Evolutionary conservation across 1,140 invertebrate genomes (phyloP), one percentile per base, ranked within the genome.

Genomic region (Ips nitidus): DNA sequence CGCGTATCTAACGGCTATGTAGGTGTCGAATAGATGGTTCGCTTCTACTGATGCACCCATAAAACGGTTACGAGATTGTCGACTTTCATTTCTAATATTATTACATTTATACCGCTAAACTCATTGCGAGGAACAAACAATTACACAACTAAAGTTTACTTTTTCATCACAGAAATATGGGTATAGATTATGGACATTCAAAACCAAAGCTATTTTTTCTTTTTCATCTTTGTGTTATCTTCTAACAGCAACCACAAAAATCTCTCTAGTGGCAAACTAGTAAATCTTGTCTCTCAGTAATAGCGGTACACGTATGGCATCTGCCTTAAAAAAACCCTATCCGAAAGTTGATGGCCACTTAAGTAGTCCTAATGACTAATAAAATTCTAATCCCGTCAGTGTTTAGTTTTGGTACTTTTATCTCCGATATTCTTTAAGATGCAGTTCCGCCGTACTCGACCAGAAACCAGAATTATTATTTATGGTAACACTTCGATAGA

Each of bases 81-180:
- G 52, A 66, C 65, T 66, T 66, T 66, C 65, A 59, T 66, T 66
- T 66, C 63, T 56, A 66, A 66, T 56, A 66, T 40, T 56, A 63
- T 41, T 52, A 64, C 41, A 62, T 66, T 66, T 66, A 56, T 50
- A 3, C 41, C 56, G 56, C 65, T 66, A 66, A 58, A 58, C 52
- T 59, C 43, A 66, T 55, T 66, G 65, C 36, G 52, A 57, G 39
- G 60, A 59, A 41, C 6, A 59, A 39, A 41, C 36, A 41, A 8
- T 7, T 4, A 59, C 41, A 36, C n/a, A 62, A 60, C 22, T 60
- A 43, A 45, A 45, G 22, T 22, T 22, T 22, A 22, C 22, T 22
- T 22, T 22, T 22, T 22, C 22, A 22, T 22, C 22, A 55, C 2
- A 57, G 45, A 59, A 22, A 22, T 22, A 22, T 22, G 22, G 22